These are phyloP conservation scores for Nymphalis io DNA, from an alignment of 1,140 invertebrate species.

Conservation along the genomic window DNA sequence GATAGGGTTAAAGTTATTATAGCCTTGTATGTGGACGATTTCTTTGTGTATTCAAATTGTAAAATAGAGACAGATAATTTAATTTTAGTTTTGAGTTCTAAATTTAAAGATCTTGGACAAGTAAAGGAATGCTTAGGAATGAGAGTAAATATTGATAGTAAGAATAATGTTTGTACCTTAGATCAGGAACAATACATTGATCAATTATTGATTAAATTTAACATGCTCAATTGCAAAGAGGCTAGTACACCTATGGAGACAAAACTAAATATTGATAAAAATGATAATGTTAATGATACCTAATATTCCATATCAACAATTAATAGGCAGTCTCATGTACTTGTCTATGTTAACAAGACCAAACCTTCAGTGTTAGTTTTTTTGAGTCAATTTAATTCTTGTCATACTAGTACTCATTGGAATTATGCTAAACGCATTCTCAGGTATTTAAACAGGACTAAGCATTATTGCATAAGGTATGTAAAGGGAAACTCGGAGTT, in stretches of 20 bases:
- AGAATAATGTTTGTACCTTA: neutral
- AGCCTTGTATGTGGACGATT: too few species aligned
- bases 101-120: conserved; percentile 6
- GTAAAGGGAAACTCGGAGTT: neutral
- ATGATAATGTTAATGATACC: too few species aligned
- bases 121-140: neutral
- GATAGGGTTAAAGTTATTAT: too few species aligned
- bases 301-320: conserved; percentile 13
- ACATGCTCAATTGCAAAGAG: neutral
- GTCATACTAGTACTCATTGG: conserved; percentile 12
- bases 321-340: too few species aligned
- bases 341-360: conserved; percentile 16
- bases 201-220: too few species aligned
- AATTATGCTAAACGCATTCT: neutral
- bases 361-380: conserved; percentile 7
- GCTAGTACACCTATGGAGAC: neutral
- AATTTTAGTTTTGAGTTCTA: too few species aligned
- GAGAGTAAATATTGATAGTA: neutral
- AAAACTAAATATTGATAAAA: neutral
- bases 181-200: neutral
- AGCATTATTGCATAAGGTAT: conserved; percentile 11
- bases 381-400: conserved; percentile 18
- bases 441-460: conserved; percentile 15
- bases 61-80: too few species aligned
- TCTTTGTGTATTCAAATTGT: too few species aligned